phyloP scores from a whole-genome alignment of 1,140 invertebrate genomes.

The Aethina tumida region DNA sequence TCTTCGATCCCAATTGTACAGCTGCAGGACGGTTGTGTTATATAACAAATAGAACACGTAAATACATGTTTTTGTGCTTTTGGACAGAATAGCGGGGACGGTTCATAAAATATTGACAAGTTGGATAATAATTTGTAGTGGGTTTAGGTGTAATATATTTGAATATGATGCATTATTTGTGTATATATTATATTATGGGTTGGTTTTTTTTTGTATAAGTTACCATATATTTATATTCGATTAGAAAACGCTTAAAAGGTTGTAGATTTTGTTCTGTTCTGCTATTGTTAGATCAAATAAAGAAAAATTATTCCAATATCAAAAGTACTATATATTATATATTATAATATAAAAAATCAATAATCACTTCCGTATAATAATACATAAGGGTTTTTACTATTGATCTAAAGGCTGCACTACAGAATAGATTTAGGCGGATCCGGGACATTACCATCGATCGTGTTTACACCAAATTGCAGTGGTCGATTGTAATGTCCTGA shows the following conservation, averaged over 20 bases:
- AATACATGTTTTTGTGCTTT: too few species aligned
- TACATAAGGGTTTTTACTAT: conserved; percentile 23
- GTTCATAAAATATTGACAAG: too few species aligned
- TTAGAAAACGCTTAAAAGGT: conserved; percentile 19
- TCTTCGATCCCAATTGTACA: too few species aligned
- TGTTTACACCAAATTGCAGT: too few species aligned
- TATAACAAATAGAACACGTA: too few species aligned
- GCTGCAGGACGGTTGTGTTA: too few species aligned
- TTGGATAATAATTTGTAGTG: too few species aligned
- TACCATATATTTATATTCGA: conserved; percentile 28
- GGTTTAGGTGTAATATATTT: too few species aligned
- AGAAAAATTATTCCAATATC: too few species aligned
- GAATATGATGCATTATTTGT: conserved; percentile 1
- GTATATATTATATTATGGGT: conserved; percentile 17
- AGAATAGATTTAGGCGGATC: conserved; percentile 15
- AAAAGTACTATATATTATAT: too few species aligned
- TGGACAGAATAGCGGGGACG: too few species aligned
- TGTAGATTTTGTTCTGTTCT: conserved; percentile 18
- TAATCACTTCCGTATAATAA: conserved; percentile 21
- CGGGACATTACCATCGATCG: conserved; percentile 6
- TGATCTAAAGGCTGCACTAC: conserved; percentile 31
- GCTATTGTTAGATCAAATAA: conserved; percentile 10
- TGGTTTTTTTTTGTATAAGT: conserved; percentile 23
- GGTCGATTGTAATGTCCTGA: too few species aligned
- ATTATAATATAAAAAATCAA: conserved; percentile 13